Conservation (phyloP, 1,140 invertebrate species). For the Parapsyche elsis region DNA sequence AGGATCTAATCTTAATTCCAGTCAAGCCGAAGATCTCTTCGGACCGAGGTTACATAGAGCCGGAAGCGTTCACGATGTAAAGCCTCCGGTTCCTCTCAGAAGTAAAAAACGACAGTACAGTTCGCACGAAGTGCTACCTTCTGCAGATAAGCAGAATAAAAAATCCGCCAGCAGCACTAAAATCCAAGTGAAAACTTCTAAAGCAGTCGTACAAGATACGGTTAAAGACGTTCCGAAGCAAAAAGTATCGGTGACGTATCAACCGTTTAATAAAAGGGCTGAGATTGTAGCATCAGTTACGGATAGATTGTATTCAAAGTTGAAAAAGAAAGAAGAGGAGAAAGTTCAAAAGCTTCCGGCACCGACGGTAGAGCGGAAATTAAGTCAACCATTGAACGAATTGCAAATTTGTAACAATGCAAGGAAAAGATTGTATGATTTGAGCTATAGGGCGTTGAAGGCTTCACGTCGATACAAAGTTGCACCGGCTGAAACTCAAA, state of each 20-base stretch:
- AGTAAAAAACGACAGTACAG: constrained; percentile 63
- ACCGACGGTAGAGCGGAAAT: constrained; percentile 60
- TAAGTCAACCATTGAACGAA: constrained; percentile 64
- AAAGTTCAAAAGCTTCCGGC: constrained; percentile 59
- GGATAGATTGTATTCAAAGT: constrained; percentile 72
- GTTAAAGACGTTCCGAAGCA: constrained; percentile 55
- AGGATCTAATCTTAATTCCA: constrained; percentile 59
- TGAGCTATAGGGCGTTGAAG: constrained; percentile 68
- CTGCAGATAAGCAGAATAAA: constrained; percentile 31
- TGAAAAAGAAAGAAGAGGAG: constrained; percentile 71
- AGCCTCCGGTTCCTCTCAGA: constrained; percentile 60
- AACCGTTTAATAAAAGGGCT: constrained; percentile 66
- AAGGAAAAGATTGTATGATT: constrained; percentile 67
- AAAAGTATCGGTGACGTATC: constrained; percentile 55
- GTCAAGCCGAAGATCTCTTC: constrained; percentile 64
- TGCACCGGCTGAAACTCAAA: constrained; percentile 72
- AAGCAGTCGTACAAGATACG: constrained; percentile 55
- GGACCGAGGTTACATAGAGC: constrained; percentile 62
- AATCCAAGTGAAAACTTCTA: constrained; percentile 46
- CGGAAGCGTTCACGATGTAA: constrained; percentile 63
- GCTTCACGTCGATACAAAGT: constrained; percentile 69
- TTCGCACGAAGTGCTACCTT: constrained; percentile 64
- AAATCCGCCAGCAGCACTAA: constrained; percentile 1
- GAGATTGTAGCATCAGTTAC: constrained; percentile 78
- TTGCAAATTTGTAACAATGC: constrained; percentile 69